A percentile compares a stretch with the other conserved stretches of the same genome.
phyloP scores from a whole-genome alignment of 2,113 vertebrate species.

The Opisthocomus hoazin region DNA sequence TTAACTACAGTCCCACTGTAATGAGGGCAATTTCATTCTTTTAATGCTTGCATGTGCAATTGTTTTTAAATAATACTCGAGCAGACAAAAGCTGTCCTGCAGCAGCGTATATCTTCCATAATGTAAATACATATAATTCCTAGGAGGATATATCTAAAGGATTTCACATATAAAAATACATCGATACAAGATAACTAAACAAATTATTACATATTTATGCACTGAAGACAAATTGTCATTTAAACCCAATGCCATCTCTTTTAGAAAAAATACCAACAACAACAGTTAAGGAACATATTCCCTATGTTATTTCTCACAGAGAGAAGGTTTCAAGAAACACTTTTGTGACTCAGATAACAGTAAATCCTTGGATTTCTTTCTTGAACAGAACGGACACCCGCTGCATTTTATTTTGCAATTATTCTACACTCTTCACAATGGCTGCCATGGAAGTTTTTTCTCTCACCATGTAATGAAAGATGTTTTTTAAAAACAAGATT shows the following conservation, averaged over 20 bases:
- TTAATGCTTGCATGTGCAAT: neutral
- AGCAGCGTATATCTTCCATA: neutral
- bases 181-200: neutral
- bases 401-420: neutral
- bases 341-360: neutral
- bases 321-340: neutral
- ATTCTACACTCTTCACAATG: neutral
- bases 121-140: neutral
- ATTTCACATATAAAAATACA: neutral
- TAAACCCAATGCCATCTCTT: neutral
- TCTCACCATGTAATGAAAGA: neutral
- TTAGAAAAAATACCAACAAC: neutral
- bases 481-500: neutral
- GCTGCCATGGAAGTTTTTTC: neutral
- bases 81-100: neutral
- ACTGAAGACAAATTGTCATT: neutral
- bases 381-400: neutral
- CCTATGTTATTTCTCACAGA: neutral
- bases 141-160: neutral
- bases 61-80: neutral
- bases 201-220: neutral
- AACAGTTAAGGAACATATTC: neutral
- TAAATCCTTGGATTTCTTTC: neutral
- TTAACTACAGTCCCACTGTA: neutral
- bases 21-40: neutral